Percentiles rank a stretch among this genome's conserved stretches.
Conservation (phyloP, 2,113 vertebrate species). For the Rhodinocichla rosea region DNA sequence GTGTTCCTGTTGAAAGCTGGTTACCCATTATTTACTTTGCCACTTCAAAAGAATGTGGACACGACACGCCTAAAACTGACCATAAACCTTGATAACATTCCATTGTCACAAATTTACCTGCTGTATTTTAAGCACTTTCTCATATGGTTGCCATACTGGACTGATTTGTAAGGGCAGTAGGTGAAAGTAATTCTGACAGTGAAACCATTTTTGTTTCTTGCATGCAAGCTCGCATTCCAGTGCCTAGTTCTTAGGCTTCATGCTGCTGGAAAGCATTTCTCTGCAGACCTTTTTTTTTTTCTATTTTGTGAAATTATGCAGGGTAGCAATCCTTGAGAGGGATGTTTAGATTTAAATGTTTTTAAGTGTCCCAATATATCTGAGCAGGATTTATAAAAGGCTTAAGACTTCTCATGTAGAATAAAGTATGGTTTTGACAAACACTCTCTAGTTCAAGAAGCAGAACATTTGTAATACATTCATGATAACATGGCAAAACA, state of each 20-base stretch:
- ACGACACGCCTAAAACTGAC: not conserved
- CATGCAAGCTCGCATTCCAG: not conserved
- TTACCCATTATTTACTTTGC: not conserved
- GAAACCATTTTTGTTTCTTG: not conserved
- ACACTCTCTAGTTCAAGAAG: constrained; percentile 38
- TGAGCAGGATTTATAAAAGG: constrained; percentile 16
- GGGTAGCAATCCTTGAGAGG: not conserved
- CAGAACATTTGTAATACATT: constrained; percentile 48
- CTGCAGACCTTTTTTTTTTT: not conserved
- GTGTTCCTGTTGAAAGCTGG: not conserved
- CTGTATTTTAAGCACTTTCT: not conserved
- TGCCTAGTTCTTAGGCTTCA: not conserved
- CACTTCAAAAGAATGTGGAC: not conserved
- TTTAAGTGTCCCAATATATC: not conserved
- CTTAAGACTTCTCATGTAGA: constrained; percentile 29
- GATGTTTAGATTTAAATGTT: not conserved
- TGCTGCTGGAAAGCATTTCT: not conserved
- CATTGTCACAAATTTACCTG: not conserved
- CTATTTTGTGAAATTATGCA: not conserved
- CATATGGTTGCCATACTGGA: not conserved
- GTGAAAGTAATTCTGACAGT: not conserved
- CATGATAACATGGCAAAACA: constrained; percentile 61
- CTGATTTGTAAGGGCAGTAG: not conserved
- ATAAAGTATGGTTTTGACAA: constrained; percentile 35
- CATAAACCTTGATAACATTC: not conserved